Conservation (phyloP, 2,888 invertebrate genomes). For the Neoitamus cyanurus region DNA sequence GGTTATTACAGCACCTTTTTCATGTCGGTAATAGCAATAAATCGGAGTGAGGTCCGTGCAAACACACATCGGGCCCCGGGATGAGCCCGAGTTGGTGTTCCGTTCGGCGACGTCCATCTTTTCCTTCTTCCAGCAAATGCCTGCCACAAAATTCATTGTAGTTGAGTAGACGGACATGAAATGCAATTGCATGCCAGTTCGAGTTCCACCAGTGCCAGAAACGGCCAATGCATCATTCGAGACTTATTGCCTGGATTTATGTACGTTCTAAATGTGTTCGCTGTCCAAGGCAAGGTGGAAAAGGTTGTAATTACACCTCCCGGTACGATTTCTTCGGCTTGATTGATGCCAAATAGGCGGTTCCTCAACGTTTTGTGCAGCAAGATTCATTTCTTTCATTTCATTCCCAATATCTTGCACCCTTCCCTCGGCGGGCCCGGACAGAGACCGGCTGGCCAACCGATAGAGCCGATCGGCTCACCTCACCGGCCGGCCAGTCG, state of each 20-base stretch:
- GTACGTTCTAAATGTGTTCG: conserved; percentile 37
- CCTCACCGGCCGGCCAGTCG: not conserved
- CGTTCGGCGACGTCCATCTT: conserved; percentile 31
- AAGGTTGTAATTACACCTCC: conserved; percentile 47
- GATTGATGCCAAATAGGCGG: conserved; percentile 46
- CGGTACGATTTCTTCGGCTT: conserved; percentile 39
- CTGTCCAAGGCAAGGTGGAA: conserved; percentile 39
- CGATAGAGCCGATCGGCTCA: conserved; percentile 6
- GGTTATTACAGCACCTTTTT: conserved; percentile 23
- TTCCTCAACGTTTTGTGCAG: conserved; percentile 43
- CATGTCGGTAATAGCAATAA: conserved; percentile 15
- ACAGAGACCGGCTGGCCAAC: not conserved
- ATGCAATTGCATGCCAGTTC: conserved; percentile 43
- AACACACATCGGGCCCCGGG: not conserved
- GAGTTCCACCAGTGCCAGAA: conserved; percentile 44
- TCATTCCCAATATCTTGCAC: conserved; percentile 38
- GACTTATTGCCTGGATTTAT: conserved; percentile 47
- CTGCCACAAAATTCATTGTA: conserved; percentile 44
- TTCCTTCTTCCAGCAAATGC: not conserved
- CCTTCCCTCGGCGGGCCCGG: not conserved
- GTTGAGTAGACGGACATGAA: conserved; percentile 29
- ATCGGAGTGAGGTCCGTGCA: not conserved
- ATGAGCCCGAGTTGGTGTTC: not conserved
- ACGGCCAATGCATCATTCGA: conserved; percentile 46
- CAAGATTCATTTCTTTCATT: conserved; percentile 46